Conservation (phyloP, 1,140 invertebrate species). For the Tribolium madens region DNA sequence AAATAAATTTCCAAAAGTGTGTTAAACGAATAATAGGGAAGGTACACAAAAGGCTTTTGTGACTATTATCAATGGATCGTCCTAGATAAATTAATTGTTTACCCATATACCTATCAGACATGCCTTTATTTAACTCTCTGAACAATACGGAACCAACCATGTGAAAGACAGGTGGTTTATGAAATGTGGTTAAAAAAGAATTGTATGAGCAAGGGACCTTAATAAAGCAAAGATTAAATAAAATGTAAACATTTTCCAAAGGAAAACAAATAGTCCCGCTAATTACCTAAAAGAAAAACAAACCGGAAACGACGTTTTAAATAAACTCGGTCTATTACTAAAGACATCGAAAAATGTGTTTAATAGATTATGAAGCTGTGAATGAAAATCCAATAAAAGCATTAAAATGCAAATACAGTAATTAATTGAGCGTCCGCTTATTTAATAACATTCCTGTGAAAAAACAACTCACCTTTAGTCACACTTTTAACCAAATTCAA, state of each 20-base stretch:
- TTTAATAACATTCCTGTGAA: not conserved
- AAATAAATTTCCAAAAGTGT: not conserved
- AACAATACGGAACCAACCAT: not conserved
- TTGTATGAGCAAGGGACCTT: not conserved
- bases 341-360: conserved; percentile 2
- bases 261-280: not conserved
- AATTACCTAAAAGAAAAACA: conserved; percentile 1
- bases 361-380: not conserved
- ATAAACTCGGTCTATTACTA: not conserved
- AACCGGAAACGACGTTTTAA: not conserved
- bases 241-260: conserved; percentile 8
- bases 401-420: conserved; percentile 21
- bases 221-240: not conserved
- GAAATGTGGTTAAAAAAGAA: not conserved
- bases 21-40: conserved; percentile 1
- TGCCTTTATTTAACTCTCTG: not conserved
- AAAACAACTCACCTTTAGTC: not conserved
- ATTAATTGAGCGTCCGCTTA: not conserved
- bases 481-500: not conserved
- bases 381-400: conserved; percentile 27
- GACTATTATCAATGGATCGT: not conserved
- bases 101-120: not conserved
- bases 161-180: conserved; percentile 1
- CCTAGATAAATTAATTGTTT: conserved; percentile 19
- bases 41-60: not conserved